Conservation (phyloP, 2,888 invertebrate genomes). For the Ganaspis brasiliensis region DNA sequence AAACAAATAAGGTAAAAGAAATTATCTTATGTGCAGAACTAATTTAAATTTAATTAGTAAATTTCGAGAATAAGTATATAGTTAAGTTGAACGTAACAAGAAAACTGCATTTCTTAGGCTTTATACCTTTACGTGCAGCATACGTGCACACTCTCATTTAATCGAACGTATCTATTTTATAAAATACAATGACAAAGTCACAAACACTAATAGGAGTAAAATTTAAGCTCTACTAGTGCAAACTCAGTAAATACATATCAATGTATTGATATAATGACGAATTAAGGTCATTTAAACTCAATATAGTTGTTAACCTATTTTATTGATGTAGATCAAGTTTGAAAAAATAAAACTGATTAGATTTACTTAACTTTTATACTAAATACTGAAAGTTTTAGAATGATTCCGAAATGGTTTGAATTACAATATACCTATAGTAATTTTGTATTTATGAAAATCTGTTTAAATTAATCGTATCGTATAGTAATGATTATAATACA, state of each 20-base stretch:
- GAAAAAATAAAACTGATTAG: too few species aligned
- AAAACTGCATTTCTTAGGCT: not conserved
- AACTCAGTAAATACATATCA: not conserved
- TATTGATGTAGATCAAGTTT: too few species aligned
- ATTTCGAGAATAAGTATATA: not conserved
- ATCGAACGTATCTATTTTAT: not conserved
- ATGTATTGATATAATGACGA: not conserved
- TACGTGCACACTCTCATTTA: not conserved
- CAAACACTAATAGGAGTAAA: not conserved
- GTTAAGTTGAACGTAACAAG: not conserved
- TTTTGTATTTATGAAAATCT: too few species aligned
- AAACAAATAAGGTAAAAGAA: too few species aligned
- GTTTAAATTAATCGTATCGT: too few species aligned
- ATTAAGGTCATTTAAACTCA: too few species aligned
- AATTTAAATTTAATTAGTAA: not conserved
- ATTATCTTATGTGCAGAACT: too few species aligned
- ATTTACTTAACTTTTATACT: too few species aligned
- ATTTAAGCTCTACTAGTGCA: not conserved
- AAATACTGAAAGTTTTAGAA: too few species aligned
- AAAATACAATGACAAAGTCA: not conserved
- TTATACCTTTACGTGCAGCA: constrained; percentile 8
- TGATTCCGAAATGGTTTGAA: too few species aligned
- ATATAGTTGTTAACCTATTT: not conserved
- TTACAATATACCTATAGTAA: too few species aligned
- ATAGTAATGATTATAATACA: too few species aligned